Evolutionary conservation across 2,888 invertebrate genomes (phyloP).

Genomic region (Caenorhabditis sp.): DNA sequence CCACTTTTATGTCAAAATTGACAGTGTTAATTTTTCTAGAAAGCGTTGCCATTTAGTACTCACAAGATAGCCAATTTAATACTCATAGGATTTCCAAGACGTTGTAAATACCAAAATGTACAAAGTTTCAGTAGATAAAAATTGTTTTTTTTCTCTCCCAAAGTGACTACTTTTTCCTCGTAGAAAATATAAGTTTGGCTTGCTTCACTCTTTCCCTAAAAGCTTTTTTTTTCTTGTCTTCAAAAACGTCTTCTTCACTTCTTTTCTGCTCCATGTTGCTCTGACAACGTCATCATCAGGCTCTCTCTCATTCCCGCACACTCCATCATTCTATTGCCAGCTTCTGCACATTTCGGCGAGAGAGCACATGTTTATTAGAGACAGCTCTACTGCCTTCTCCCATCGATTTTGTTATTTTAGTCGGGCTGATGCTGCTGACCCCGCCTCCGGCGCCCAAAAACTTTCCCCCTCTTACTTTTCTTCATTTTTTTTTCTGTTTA

Average conservation of each 20-base stretch:
- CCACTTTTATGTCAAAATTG: too few species aligned
- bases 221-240: not conserved
- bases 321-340: not conserved
- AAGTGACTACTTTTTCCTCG: too few species aligned
- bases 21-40: too few species aligned
- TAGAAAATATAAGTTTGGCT: not conserved
- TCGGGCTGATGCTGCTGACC: not conserved
- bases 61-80: too few species aligned
- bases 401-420: slow-evolving; percentile 1
- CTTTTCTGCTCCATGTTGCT: not conserved
- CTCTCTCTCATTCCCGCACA: not conserved
- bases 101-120: too few species aligned
- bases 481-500: too few species aligned
- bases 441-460: not conserved
- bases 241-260: not conserved
- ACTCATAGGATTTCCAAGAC: too few species aligned
- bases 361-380: not conserved
- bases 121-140: too few species aligned
- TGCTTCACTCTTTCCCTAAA: not conserved
- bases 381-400: not conserved
- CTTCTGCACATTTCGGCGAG: not conserved
- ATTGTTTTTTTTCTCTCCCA: too few species aligned
- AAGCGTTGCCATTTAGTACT: too few species aligned
- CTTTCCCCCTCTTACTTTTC: too few species aligned
- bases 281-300: not conserved